These are phyloP conservation scores for Engraulis encrasicolus DNA, from an alignment of 2,113 vertebrate species.

Conservation along the genomic window DNA sequence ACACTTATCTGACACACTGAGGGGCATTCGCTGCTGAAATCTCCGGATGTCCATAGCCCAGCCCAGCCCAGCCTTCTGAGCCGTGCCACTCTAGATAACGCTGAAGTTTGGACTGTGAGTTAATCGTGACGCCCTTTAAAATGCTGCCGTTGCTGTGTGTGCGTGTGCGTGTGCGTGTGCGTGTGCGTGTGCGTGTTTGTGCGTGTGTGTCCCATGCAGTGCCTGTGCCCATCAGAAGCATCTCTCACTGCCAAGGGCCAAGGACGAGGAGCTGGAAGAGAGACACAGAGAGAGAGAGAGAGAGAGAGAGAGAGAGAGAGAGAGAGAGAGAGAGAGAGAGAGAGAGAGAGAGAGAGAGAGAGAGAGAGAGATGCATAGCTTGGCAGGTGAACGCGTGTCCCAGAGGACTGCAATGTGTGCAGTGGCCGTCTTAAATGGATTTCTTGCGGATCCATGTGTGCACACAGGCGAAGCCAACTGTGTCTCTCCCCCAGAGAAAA, in stretches of 20 bases:
- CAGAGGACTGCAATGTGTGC: not conserved
- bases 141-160: too few species aligned
- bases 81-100: conserved; percentile 28
- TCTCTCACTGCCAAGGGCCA: not conserved
- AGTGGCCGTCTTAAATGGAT: conserved; percentile 36
- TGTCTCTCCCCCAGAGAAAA: not conserved
- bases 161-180: too few species aligned
- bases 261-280: not conserved
- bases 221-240: not conserved
- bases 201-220: too few species aligned
- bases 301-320: not conserved
- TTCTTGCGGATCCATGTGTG: not conserved
- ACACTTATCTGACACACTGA: too few species aligned
- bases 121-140: conserved; percentile 25
- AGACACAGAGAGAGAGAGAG: not conserved
- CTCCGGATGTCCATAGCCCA: not conserved
- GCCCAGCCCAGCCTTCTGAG: not conserved
- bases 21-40: not conserved
- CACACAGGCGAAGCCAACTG: not conserved
- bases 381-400: not conserved
- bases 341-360: not conserved
- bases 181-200: too few species aligned
- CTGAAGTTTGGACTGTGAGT: not conserved
- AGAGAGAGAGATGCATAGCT: not conserved
- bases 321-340: not conserved